A percentile compares a stretch with the other conserved stretches of the same genome.
Evolutionary conservation across 1,140 invertebrate genomes (phyloP).

Genomic region (Cyclina sinensis): DNA sequence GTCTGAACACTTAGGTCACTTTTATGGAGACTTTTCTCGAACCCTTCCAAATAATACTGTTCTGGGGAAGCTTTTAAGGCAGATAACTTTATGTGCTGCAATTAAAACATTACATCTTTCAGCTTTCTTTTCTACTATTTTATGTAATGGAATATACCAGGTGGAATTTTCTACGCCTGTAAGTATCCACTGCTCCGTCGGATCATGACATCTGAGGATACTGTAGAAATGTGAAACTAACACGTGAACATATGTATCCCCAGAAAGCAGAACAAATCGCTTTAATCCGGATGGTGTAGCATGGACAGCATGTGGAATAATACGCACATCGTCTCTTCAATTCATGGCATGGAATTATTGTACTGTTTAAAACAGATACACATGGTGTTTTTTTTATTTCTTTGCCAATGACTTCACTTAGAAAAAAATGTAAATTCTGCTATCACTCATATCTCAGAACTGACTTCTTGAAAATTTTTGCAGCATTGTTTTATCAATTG

Average conservation of each 20-base stretch:
- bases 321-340: neutral
- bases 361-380: neutral
- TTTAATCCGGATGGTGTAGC: neutral
- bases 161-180: neutral
- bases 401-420: neutral
- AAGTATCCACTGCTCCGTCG: neutral
- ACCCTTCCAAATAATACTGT: neutral
- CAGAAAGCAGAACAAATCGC: neutral
- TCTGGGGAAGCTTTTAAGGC: neutral
- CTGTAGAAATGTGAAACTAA: neutral
- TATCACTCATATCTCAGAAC: neutral
- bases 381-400: neutral
- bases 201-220: neutral
- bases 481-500: neutral
- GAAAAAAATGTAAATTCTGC: neutral
- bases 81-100: slow-evolving; percentile 3
- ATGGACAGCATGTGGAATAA: slow-evolving; percentile 35
- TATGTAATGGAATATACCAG: slow-evolving; percentile 14
- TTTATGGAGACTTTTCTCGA: neutral
- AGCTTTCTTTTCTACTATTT: neutral
- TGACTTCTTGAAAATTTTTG: neutral
- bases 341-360: neutral
- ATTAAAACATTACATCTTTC: neutral
- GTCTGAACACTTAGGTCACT: neutral
- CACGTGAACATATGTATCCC: slow-evolving; percentile 6